Evolutionary conservation across 2,113 vertebrate species (phyloP).

Genomic region (Neomonachus schauinslandi): DNA sequence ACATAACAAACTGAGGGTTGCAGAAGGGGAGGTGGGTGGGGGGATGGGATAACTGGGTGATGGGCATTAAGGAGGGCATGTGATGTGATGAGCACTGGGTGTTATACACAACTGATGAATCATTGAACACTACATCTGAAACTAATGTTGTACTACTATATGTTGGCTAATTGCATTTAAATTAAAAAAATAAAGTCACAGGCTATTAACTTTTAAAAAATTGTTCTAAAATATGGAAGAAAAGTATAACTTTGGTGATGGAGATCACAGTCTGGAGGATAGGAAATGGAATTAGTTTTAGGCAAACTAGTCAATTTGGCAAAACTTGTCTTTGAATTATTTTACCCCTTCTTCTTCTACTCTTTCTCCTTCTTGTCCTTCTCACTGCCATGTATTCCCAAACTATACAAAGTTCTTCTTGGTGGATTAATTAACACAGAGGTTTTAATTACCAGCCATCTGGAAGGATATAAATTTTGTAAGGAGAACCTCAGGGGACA

Average conservation of each 20-base stretch:
- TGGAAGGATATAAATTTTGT: constrained; percentile 43
- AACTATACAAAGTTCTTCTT: not conserved
- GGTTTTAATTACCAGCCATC: constrained; percentile 28
- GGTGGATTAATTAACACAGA: constrained; percentile 31
- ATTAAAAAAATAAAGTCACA: not conserved
- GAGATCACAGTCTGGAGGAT: not conserved
- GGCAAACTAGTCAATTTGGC: not conserved
- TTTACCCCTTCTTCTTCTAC: not conserved
- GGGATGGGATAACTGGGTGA: too few species aligned
- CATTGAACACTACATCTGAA: too few species aligned
- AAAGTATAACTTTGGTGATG: constrained; percentile 14
- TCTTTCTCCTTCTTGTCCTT: not conserved
- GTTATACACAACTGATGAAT: too few species aligned
- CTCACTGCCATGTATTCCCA: not conserved
- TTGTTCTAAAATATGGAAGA: not conserved
- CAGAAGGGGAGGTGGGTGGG: too few species aligned
- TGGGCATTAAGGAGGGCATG: too few species aligned
- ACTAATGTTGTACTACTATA: too few species aligned
- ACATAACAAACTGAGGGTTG: not conserved
- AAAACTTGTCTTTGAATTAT: not conserved
- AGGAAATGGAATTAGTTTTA: not conserved
- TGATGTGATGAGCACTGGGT: too few species aligned
- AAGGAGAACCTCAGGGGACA: constrained; percentile 17
- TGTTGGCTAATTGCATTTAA: not conserved
- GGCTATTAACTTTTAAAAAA: not conserved